Conservation (phyloP, 2,888 invertebrate species). For the Ennomos quercinarius region DNA sequence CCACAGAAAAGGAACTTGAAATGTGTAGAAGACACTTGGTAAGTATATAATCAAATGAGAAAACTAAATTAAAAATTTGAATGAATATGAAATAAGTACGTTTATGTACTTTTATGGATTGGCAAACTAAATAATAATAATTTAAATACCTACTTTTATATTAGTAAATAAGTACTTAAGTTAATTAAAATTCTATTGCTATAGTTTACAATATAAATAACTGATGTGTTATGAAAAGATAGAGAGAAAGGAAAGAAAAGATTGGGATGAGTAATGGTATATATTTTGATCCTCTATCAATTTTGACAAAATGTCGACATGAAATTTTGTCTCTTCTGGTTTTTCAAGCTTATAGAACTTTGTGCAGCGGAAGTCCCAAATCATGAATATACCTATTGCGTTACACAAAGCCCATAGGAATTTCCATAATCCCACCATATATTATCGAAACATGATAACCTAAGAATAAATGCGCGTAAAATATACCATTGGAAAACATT, state of each 20-base stretch:
- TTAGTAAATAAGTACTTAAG: too few relatives aligned
- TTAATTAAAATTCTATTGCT: too few relatives aligned
- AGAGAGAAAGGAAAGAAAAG: too few relatives aligned
- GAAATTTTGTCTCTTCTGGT: conserved; percentile 10
- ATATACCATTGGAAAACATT: conserved; percentile 45
- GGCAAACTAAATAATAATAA: too few relatives aligned
- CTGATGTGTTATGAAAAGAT: too few relatives aligned
- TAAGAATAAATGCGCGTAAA: conserved; percentile 38
- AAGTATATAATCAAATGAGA: too few relatives aligned
- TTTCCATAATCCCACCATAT: conserved; percentile 59
- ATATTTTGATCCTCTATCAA: background rate
- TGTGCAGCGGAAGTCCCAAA: conserved; percentile 27
- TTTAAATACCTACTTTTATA: too few relatives aligned
- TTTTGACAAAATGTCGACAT: conserved; percentile 24
- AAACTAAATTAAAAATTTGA: background rate
- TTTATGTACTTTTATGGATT: too few relatives aligned
- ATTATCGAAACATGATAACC: conserved; percentile 53
- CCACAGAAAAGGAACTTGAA: conserved; percentile 42
- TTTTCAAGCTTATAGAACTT: conserved; percentile 25
- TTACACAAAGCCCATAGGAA: conserved; percentile 39
- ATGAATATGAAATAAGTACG: too few relatives aligned
- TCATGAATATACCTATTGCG: conserved; percentile 32
- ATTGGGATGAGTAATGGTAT: too few relatives aligned
- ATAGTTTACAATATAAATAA: too few relatives aligned
- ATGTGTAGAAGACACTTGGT: conserved; percentile 19